Evolutionary conservation across 2,888 invertebrate species (phyloP).

Genomic region (Lasioglossum vierecki): DNA sequence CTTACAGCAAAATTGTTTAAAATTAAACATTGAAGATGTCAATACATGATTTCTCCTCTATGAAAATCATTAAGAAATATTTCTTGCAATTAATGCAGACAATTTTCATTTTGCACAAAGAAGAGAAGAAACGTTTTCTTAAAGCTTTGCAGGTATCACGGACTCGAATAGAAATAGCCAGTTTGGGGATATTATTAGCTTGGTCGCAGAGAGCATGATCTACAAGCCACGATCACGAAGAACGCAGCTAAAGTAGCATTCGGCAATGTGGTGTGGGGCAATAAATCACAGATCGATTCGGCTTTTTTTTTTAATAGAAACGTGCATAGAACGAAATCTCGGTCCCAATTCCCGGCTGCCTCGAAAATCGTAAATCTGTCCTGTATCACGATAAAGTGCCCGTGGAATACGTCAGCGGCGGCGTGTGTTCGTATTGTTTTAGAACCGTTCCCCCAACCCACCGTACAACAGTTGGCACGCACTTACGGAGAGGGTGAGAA

Average conservation of each 20-base stretch:
- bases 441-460: conserved; percentile 40
- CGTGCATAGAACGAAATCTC: conserved; percentile 38
- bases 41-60: too few relatives aligned
- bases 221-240: neutral
- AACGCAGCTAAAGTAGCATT: neutral
- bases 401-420: conserved; percentile 56
- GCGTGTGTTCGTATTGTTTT: conserved; percentile 62
- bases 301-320: conserved; percentile 21
- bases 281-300: conserved; percentile 45
- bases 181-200: neutral
- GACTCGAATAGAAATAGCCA: neutral
- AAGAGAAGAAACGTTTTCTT: too few relatives aligned
- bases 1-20: too few relatives aligned
- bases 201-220: neutral
- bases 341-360: conserved; percentile 30
- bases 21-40: too few relatives aligned
- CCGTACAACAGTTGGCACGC: conserved; percentile 66
- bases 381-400: conserved; percentile 62
- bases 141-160: neutral
- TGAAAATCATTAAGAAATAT: too few relatives aligned
- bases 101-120: too few relatives aligned
- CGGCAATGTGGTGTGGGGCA: neutral
- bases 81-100: too few relatives aligned
- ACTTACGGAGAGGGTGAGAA: conserved; percentile 52
- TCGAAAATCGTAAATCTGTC: conserved; percentile 63